A percentile compares a stretch with the other conserved stretches of the same genome.
These are phyloP conservation scores for Druon quercuslanigerum DNA, from an alignment of 1,140 invertebrate species.

Conservation along the genomic window DNA sequence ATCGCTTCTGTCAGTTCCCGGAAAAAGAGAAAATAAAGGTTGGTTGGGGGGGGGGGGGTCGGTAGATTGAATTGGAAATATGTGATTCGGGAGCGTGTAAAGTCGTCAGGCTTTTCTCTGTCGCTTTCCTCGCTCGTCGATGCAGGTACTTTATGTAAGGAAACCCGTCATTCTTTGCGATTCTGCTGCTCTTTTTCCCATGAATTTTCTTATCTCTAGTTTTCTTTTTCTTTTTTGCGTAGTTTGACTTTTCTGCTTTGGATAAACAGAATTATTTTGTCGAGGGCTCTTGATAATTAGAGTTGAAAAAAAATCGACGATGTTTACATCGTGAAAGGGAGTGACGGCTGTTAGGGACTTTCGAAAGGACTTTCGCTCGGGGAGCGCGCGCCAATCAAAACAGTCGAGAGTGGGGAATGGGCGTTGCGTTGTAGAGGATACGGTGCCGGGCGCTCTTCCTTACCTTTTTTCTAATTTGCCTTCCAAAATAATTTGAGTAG, in stretches of 20 bases:
- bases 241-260: neutral
- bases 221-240: neutral
- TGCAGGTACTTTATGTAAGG: conserved; percentile 29
- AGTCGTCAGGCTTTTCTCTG: conserved; percentile 58
- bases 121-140: conserved; percentile 2
- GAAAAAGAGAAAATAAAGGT: conserved; percentile 3
- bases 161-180: conserved; percentile 32
- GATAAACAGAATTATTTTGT: too few relatives aligned
- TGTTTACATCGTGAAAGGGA: too few relatives aligned
- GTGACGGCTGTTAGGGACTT: too few relatives aligned
- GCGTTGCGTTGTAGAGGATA: too few relatives aligned
- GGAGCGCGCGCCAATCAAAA: too few relatives aligned
- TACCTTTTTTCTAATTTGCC: too few relatives aligned
- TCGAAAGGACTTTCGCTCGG: too few relatives aligned
- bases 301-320: too few relatives aligned
- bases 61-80: conserved; percentile 68
- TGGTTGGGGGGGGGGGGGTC: conserved; percentile 27
- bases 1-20: conserved; percentile 41
- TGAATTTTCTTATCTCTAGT: neutral
- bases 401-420: too few relatives aligned
- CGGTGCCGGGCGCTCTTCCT: too few relatives aligned
- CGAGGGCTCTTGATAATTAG: too few relatives aligned
- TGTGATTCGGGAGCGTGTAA: conserved; percentile 65
- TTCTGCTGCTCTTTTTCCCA: neutral
- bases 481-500: too few relatives aligned